These are phyloP conservation scores for Adrianichthys oophorus DNA, from an alignment of 2,797 vertebrate genomes.

Conservation along the genomic window DNA sequence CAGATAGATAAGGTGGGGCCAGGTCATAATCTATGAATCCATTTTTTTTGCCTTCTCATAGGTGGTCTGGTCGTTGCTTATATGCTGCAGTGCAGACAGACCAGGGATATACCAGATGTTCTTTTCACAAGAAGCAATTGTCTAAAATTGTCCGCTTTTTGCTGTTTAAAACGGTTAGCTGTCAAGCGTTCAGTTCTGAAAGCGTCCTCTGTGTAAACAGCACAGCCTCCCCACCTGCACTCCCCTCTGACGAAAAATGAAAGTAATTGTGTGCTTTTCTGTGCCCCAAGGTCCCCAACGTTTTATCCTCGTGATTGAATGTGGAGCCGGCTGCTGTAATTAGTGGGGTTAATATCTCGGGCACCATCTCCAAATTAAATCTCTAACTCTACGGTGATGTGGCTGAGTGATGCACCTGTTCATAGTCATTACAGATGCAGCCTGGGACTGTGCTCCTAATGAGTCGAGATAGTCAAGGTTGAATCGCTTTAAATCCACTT, in stretches of 20 bases:
- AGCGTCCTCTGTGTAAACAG: constrained; percentile 31
- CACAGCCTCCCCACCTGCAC: constrained; percentile 25
- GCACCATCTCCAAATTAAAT: constrained; percentile 79
- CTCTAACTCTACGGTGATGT: constrained; percentile 63
- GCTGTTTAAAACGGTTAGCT: constrained; percentile 12
- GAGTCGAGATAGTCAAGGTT: constrained; percentile 71
- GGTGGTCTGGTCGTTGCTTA: too few relatives aligned
- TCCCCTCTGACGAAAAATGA: constrained; percentile 47
- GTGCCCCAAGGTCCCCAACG: constrained; percentile 44
- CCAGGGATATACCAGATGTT: background rate
- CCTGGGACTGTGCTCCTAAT: constrained; percentile 60
- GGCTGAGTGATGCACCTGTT: constrained; percentile 77
- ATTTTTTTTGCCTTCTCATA: too few relatives aligned
- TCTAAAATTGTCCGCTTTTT: constrained; percentile 17
- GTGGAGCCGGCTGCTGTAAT: constrained; percentile 62
- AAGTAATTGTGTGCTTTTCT: constrained; percentile 61
- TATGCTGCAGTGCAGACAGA: too few relatives aligned
- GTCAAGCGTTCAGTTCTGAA: constrained; percentile 17
- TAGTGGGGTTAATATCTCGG: constrained; percentile 78
- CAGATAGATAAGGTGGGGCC: too few relatives aligned
- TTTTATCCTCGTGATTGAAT: constrained; percentile 49
- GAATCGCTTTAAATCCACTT: constrained; percentile 64
- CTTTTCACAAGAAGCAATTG: background rate
- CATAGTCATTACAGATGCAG: constrained; percentile 68
- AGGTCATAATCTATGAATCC: too few relatives aligned